These are phyloP conservation scores for Megalops cyprinoides DNA, from an alignment of 2,797 vertebrate species.

Conservation along the genomic window DNA sequence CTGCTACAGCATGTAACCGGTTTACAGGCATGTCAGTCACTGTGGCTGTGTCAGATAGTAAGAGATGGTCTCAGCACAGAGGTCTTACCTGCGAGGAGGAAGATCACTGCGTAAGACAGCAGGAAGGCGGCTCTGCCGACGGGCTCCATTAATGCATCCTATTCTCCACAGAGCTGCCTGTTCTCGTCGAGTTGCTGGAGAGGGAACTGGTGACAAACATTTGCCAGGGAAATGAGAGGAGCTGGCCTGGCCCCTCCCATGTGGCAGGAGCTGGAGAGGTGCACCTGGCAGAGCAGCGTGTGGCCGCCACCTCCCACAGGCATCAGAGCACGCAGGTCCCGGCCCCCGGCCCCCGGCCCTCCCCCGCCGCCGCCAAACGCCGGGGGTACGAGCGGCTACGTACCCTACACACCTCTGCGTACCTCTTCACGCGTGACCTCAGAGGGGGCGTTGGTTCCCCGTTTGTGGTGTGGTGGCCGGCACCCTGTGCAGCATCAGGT, in stretches of 20 bases:
- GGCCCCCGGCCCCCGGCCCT: background rate
- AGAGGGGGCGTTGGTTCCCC: background rate
- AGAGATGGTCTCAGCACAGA: background rate
- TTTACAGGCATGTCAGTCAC: background rate
- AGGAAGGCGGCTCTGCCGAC: slow-evolving; percentile 50
- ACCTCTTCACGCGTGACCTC: too few relatives aligned
- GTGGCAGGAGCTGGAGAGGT: slow-evolving; percentile 64
- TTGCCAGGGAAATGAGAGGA: slow-evolving; percentile 82
- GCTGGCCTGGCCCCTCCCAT: slow-evolving; percentile 68
- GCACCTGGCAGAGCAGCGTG: slow-evolving; percentile 64
- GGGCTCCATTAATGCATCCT: slow-evolving; percentile 87
- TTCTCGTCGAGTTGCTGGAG: slow-evolving; percentile 52
- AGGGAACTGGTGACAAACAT: slow-evolving; percentile 74
- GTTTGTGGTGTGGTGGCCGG: background rate
- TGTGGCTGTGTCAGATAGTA: background rate
- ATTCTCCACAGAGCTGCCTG: slow-evolving; percentile 61
- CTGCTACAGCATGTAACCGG: background rate
- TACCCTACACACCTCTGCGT: too few relatives aligned
- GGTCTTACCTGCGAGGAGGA: slow-evolving; percentile 71
- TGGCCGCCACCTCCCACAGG: slow-evolving; percentile 21
- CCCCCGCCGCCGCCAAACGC: too few relatives aligned
- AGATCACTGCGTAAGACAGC: slow-evolving; percentile 53
- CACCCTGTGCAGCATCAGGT: background rate
- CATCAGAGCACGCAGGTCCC: background rate
- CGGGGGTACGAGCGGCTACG: background rate